Conservation (phyloP, 1,140 invertebrate genomes). For the Oreohelix idahoensis region DNA sequence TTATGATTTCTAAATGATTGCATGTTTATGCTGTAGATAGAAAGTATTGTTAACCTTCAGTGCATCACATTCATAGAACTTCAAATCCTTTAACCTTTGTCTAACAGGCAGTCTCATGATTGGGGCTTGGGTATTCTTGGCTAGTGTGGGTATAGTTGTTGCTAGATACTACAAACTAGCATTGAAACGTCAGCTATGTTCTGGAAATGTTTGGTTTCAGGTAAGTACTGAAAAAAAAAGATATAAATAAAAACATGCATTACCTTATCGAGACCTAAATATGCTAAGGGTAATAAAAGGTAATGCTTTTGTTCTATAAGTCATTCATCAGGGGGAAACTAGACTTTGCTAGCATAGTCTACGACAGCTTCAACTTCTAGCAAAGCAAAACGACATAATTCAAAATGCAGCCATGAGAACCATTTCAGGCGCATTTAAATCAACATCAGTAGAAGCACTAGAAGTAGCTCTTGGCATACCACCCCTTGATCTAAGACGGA, state of each 20-base stretch:
- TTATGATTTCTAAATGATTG: background rate
- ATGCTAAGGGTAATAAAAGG: too few relatives aligned
- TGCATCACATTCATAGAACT: background rate
- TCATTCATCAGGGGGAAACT: too few relatives aligned
- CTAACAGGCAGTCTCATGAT: conserved; percentile 82
- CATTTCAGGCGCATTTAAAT: too few relatives aligned
- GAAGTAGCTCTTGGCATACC: too few relatives aligned
- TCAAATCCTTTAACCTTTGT: background rate
- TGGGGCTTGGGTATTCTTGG: conserved; percentile 90
- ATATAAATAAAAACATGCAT: background rate
- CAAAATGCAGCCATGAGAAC: too few relatives aligned
- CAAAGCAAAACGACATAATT: too few relatives aligned
- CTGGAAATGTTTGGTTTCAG: conserved; percentile 93
- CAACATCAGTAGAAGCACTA: too few relatives aligned
- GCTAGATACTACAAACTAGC: conserved; percentile 93
- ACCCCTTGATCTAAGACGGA: too few relatives aligned
- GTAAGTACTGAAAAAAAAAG: conserved; percentile 47
- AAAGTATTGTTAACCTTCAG: background rate
- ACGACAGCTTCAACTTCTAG: background rate
- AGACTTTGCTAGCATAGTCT: background rate
- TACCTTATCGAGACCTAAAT: background rate
- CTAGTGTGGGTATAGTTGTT: conserved; percentile 88
- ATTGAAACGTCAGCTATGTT: conserved; percentile 85
- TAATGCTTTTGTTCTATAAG: background rate
- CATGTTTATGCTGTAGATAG: background rate